phyloP scores from a whole-genome alignment of 2,888 invertebrate species.

The Resseliella maxima region DNA sequence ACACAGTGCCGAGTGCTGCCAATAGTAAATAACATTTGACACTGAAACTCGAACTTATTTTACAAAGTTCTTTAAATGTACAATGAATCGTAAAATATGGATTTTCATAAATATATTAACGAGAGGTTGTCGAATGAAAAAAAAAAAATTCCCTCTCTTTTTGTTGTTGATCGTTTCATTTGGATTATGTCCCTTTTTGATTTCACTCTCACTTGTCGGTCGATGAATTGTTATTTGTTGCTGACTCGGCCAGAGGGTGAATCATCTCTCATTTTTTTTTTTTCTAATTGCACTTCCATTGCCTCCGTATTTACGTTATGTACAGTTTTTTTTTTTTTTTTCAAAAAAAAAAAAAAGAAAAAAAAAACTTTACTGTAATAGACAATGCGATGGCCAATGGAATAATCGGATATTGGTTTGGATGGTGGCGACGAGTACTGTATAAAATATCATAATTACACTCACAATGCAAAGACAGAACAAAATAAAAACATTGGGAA shows the following conservation, averaged over 20 bases:
- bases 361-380: background rate
- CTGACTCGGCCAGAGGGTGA: conserved; percentile 13
- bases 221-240: conserved; percentile 43
- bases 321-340: background rate
- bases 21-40: too few species aligned
- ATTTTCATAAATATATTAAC: conserved; percentile 34
- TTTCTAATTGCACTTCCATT: conserved; percentile 12
- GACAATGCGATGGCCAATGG: conserved; percentile 35
- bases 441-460: conserved; percentile 48
- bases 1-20: too few species aligned
- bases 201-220: conserved; percentile 34
- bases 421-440: conserved; percentile 36
- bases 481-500: background rate
- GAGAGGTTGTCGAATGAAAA: conserved; percentile 21
- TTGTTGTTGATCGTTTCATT: background rate
- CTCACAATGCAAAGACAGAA: conserved; percentile 13
- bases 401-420: conserved; percentile 47
- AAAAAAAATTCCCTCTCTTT: background rate
- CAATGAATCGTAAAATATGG: conserved; percentile 36
- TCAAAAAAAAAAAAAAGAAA: too few species aligned
- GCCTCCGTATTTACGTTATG: conserved; percentile 19
- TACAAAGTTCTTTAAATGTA: too few species aligned
- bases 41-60: too few species aligned
- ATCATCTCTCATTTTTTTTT: background rate
- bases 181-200: background rate